These are phyloP conservation scores for Nematolebias whitei DNA, from an alignment of 2,113 vertebrate genomes.

Conservation along the genomic window DNA sequence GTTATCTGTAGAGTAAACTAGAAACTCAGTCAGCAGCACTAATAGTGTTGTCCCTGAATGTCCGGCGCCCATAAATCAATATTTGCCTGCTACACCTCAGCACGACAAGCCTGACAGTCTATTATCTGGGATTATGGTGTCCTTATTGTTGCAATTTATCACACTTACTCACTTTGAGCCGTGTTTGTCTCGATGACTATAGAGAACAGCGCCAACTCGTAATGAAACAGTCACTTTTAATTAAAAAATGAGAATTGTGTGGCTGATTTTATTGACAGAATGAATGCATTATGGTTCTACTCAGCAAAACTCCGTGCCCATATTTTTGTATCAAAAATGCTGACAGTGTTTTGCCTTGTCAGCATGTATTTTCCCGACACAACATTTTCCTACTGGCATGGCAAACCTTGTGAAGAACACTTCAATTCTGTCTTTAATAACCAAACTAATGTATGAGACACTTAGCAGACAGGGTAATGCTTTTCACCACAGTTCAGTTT, in stretches of 20 bases:
- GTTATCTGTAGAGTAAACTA: not conserved
- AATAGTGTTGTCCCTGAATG: constrained; percentile 1
- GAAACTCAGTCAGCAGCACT: not conserved
- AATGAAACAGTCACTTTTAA: constrained; percentile 6
- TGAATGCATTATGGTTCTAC: constrained; percentile 2
- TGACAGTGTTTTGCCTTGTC: constrained; percentile 15
- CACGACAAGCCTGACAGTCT: not conserved
- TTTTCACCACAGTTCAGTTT: not conserved
- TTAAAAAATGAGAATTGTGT: constrained; percentile 4
- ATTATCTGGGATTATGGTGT: not conserved
- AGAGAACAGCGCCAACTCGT: not conserved
- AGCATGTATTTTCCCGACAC: constrained; percentile 18
- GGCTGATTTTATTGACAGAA: constrained; percentile 12
- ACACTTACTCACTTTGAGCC: not conserved
- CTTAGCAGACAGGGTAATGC: not conserved
- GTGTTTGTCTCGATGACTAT: not conserved
- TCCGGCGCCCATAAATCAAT: not conserved
- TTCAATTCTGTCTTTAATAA: not conserved
- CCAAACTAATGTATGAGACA: not conserved
- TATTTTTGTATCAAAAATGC: constrained; percentile 30
- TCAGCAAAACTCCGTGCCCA: constrained; percentile 23
- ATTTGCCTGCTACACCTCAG: not conserved
- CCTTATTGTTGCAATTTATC: not conserved
- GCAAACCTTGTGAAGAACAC: constrained; percentile 9
- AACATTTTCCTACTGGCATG: constrained; percentile 18